Evolutionary conservation across 2,888 invertebrate genomes (phyloP).

Genomic region (Tiliacea aurago): DNA sequence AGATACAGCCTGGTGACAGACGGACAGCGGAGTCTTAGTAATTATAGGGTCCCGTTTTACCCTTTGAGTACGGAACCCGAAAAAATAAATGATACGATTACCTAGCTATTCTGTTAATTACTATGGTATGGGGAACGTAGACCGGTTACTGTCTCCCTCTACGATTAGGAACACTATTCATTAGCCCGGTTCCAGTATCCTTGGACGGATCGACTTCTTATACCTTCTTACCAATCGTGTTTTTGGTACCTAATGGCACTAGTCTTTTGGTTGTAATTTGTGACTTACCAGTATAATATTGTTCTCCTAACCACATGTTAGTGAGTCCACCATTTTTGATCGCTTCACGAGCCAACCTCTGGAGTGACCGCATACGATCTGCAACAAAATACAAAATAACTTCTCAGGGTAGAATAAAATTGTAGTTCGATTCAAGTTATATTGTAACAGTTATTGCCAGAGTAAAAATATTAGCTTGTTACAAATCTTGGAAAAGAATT

Average conservation of each 20-base stretch:
- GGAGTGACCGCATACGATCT: conserved; percentile 67
- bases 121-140: background rate
- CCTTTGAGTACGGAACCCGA: too few species aligned
- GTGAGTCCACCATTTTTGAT: conserved; percentile 68
- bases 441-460: background rate
- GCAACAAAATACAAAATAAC: conserved; percentile 34
- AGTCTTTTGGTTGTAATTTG: background rate
- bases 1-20: too few species aligned
- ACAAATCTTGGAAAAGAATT: background rate
- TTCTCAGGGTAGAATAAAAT: too few species aligned
- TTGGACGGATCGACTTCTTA: background rate
- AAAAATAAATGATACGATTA: background rate
- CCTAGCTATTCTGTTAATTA: too few species aligned
- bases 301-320: conserved; percentile 43
- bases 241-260: background rate
- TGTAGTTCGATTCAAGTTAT: background rate
- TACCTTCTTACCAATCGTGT: background rate
- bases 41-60: too few species aligned
- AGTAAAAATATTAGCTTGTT: background rate
- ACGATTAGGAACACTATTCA: background rate
- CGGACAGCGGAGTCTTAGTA: too few species aligned
- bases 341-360: conserved; percentile 64
- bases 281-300: conserved; percentile 47
- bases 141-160: background rate
- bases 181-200: background rate